Percentiles rank a stretch among this genome's conserved stretches.
phyloP scores from a whole-genome alignment of 2,113 vertebrate genomes.

The Forbesichthys papilliferus region DNA sequence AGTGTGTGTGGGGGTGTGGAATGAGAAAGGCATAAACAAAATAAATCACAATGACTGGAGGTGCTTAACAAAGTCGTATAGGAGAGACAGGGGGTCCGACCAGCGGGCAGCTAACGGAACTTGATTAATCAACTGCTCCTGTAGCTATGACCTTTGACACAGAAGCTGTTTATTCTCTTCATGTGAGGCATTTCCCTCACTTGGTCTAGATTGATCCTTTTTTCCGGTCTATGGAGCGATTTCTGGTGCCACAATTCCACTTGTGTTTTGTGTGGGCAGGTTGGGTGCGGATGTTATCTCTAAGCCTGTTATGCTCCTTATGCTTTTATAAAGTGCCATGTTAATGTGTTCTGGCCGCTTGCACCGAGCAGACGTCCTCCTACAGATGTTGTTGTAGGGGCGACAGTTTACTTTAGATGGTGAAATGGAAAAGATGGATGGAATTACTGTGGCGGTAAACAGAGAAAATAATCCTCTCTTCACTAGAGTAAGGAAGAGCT shows the following conservation, averaged over 20 bases:
- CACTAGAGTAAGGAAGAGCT: conserved; percentile 4
- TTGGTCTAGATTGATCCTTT: conserved; percentile 40
- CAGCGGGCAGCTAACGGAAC: background rate
- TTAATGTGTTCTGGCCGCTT: conserved; percentile 24
- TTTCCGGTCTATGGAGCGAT: conserved; percentile 33
- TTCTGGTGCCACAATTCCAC: conserved; percentile 40
- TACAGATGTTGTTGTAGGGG: conserved; percentile 14
- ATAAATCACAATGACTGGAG: background rate
- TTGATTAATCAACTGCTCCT: background rate
- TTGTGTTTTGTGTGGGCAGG: conserved; percentile 31
- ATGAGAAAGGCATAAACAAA: background rate
- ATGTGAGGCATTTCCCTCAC: conserved; percentile 20
- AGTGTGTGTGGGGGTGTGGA: background rate
- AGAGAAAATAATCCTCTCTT: conserved; percentile 31
- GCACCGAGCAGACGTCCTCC: conserved; percentile 5
- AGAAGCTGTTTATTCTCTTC: background rate
- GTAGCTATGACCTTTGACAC: background rate
- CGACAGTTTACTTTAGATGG: conserved; percentile 10
- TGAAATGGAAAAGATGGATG: conserved; percentile 38
- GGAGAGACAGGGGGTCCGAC: background rate
- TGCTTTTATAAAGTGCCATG: conserved; percentile 8
- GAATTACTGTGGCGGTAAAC: conserved; percentile 37
- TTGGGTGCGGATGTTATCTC: conserved; percentile 33
- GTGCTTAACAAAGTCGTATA: background rate
- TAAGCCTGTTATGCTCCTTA: conserved; percentile 31